Evolutionary conservation across 2,797 vertebrate genomes (phyloP).

Genomic region (Pseudopleuronectes americanus): DNA sequence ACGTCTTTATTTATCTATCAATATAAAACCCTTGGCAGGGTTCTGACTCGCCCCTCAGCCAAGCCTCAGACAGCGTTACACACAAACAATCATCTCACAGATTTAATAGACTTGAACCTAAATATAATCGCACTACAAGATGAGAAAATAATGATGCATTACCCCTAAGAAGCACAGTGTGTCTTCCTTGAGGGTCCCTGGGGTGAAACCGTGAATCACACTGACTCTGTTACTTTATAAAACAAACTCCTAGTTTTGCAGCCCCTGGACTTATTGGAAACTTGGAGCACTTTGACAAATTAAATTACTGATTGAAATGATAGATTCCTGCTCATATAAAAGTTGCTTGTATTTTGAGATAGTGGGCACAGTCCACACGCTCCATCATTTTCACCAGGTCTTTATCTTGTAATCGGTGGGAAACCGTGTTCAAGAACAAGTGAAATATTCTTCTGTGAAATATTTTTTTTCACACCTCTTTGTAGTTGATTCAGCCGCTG

Average conservation of each 20-base stretch:
- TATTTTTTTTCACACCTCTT: background rate
- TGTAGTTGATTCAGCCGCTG: background rate
- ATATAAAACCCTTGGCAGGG: constrained; percentile 38
- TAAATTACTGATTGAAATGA: background rate
- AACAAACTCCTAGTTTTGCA: background rate
- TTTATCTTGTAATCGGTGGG: background rate
- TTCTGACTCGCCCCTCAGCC: background rate
- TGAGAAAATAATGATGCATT: constrained; percentile 4
- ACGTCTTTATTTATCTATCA: constrained; percentile 35
- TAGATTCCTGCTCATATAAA: background rate
- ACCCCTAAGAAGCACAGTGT: background rate
- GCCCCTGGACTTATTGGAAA: background rate
- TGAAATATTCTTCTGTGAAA: background rate
- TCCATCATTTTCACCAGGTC: background rate
- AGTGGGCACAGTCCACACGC: background rate
- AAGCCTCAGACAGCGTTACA: background rate
- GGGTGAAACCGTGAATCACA: background rate
- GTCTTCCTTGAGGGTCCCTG: background rate
- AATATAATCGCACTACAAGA: background rate
- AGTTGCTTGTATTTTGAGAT: background rate
- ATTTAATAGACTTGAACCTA: constrained; percentile 3
- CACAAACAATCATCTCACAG: background rate
- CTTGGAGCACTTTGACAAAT: no score
- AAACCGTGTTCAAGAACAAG: background rate
- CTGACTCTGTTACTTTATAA: background rate